Base-by-base conservation (phyloP, 2,888 invertebrate species). In the Lepetodrilus schrolli region DNA sequence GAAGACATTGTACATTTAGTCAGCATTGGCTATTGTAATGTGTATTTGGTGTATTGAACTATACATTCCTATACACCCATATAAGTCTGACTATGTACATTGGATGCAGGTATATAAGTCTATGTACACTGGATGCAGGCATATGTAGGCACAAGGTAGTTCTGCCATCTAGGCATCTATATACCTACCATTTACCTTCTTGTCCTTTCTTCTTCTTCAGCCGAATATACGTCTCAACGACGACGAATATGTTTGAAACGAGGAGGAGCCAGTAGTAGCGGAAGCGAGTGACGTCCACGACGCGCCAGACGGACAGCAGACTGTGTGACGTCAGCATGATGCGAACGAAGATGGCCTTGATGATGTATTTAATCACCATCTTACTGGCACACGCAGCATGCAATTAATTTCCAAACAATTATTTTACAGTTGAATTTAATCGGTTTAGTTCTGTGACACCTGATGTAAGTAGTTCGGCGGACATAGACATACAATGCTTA, bases 261-360 rank as follows among this genome's bases (percentile, higher is more conserved):
- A 72, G 65, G 1, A 72, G 47, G 5, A 36, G 36, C 72, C 72
- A 72, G 34, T 65, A 65, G 20, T 65, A 34, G 10, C 37, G 38
- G 20, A 43, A 26, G 8, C 26, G 20, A 10, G 66, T 65, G 5
- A 48, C 48, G 23, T 48, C 48, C 4, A 66, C 66, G 1, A 66
- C 65, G 20, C 66, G 13, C 72, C 72, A 72, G 13, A 65, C 51
- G 1, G 72, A 37, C 13, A 72, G 8, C 23, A 65, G 48, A 10
- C 58, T 72, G 48, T 72, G 72, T 23, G 34, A 30, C 4, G 48
- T 47, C 43, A 71, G 50, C 8, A 71, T 71, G 23, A 71, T 21
- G 20, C 50, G 36, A 23, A 71, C 71, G n/a, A 51, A 48, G 50
- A 50, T 21, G 2, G 51, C 51, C 8, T 37, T 36, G 51, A 71